Conservation (phyloP, 2,797 vertebrate species). For the Myotis findleyi region DNA sequence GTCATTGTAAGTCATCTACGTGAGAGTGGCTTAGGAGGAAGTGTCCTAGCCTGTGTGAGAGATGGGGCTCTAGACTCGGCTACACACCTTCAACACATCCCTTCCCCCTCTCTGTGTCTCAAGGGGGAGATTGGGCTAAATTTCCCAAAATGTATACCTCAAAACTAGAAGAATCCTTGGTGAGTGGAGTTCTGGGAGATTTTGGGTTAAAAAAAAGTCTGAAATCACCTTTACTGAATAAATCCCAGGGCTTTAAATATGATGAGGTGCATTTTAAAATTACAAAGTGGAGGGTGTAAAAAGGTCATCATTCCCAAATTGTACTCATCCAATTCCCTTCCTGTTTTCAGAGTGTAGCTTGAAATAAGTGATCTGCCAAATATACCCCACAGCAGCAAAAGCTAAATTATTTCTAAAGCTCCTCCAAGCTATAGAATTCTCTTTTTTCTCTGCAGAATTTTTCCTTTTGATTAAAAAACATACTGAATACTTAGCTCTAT, state of each 20-base stretch:
- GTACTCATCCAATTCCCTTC: neutral
- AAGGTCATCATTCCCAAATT: neutral
- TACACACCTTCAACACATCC: neutral
- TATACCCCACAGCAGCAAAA: neutral
- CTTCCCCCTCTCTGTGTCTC: neutral
- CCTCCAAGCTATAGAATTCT: neutral
- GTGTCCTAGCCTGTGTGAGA: neutral
- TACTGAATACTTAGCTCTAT: neutral
- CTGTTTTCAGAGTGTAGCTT: neutral
- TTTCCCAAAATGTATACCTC: neutral
- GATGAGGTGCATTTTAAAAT: constrained; percentile 23
- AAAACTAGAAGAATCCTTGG: neutral
- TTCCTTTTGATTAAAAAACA: neutral
- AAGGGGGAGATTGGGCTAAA: neutral
- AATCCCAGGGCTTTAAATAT: neutral
- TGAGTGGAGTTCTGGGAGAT: neutral
- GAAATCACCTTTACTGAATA: neutral
- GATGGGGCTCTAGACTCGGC: neutral
- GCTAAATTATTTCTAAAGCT: constrained; percentile 8
- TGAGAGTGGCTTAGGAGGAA: neutral
- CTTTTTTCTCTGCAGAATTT: constrained; percentile 39
- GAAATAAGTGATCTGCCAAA: neutral
- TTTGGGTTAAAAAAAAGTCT: neutral
- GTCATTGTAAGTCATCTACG: neutral
- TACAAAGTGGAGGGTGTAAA: neutral